Base-by-base conservation (phyloP, 2,797 vertebrate genomes). In the Enteromius unitaeniatus region DNA sequence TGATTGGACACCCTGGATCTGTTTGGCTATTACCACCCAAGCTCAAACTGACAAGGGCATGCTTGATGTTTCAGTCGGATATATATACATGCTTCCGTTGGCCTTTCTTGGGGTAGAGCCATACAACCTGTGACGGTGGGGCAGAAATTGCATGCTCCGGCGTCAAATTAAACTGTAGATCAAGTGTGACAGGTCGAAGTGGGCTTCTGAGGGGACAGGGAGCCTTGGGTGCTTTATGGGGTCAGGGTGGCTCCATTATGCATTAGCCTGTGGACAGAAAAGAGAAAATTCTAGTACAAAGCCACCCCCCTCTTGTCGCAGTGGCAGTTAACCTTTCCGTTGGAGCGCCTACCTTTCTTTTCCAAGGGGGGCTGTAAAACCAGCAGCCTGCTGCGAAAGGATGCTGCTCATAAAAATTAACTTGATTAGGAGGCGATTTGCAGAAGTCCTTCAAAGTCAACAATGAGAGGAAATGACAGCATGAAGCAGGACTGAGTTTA, bases 161-260 rank as follows among this genome's bases (percentile, higher is more conserved):
- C 47, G 81, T 77, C 78, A 72, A 89, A 91, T 90, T 88, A 84
- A 88, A 88, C 74, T 31, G 80, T 91, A 89, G 72, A 90, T 91
- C 90, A 91, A 86, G 73, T 65, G 42, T 87, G 90, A 87, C 88
- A 88, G 82, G 69, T 76, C 72, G 37, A 78, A 70, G 31, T 79
- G 28, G 23, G 49, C 65, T 42, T 84, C 21, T 47, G 23, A 81
- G 75, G 72, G 55, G 67, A 77, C 73, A 65, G 26, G 11, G 60
- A 72, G 78, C 70, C 69, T 75, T 62, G 82, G 34, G 23, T 87
- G 83, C 49, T 87, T 88, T 86, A 88, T 86, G 73, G 73, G 82
- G 83, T 84, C 88, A 86, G 64, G 79, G 68, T 81, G 76, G 62
- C 69, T 51, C 60, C 77, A 76, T 75, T 86, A 65, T 78, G 80